Percentiles rank a stretch among this genome's conserved stretches.
Conservation (phyloP, 2,797 vertebrate genomes). For the Neostethus bicornis region DNA sequence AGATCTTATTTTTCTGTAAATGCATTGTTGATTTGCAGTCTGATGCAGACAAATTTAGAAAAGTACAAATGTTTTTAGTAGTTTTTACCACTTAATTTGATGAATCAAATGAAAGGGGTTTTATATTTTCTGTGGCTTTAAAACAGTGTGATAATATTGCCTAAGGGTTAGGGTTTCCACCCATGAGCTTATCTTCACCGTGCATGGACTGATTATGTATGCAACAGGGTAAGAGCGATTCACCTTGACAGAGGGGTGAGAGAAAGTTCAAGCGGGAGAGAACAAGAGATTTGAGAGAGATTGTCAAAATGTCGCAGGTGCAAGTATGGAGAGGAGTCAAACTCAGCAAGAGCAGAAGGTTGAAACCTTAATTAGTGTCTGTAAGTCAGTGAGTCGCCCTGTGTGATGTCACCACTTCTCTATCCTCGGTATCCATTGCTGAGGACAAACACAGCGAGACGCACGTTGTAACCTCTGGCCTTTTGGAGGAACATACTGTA, state of each 20-base stretch:
- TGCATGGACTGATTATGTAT: slow-evolving; percentile 2
- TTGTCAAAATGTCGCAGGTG: slow-evolving; percentile 71
- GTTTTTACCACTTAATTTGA: no score
- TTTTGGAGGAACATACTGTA: slow-evolving; percentile 58
- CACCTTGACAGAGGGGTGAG: slow-evolving; percentile 23
- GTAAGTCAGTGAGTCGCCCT: slow-evolving; percentile 48
- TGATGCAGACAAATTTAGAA: background rate
- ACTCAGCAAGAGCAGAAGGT: slow-evolving; percentile 55
- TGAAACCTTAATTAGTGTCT: slow-evolving; percentile 70
- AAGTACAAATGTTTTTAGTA: no score
- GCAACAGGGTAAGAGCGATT: background rate
- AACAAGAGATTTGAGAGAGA: slow-evolving; percentile 61
- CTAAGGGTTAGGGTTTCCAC: background rate
- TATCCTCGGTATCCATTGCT: slow-evolving; percentile 41
- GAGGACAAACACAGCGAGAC: slow-evolving; percentile 47
- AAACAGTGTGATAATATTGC: background rate
- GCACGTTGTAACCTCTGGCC: slow-evolving; percentile 56
- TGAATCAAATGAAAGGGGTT: no score
- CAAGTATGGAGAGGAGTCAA: slow-evolving; percentile 75
- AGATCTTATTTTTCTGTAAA: background rate
- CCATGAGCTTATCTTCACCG: slow-evolving; percentile 4
- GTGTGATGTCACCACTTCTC: slow-evolving; percentile 62
- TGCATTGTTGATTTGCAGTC: background rate
- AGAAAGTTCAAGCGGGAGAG: slow-evolving; percentile 45
- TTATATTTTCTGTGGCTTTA: no score